Conservation (phyloP, 2,888 invertebrate genomes). For the Drosophila multiciliata region DNA sequence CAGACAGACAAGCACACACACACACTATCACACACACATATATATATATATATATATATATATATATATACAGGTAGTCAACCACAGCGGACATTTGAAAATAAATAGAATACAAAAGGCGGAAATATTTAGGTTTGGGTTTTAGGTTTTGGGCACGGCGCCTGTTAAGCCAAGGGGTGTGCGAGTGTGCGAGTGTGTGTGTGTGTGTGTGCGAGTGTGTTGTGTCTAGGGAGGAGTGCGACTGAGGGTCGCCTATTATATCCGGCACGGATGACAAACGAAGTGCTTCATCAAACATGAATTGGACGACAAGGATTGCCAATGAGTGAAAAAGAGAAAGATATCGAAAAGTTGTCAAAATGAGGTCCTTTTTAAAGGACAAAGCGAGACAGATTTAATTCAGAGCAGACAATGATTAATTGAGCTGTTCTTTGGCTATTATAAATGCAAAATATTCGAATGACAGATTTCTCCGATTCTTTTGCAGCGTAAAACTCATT, state of each 20-base stretch:
- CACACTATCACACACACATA: not conserved
- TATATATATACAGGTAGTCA: conserved; percentile 38
- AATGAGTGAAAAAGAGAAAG: not conserved
- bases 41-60: not conserved
- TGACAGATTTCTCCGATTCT: conserved; percentile 4
- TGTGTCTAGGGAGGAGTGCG: conserved; percentile 17
- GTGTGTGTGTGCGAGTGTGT: not conserved
- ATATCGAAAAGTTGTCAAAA: conserved; percentile 10
- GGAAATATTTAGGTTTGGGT: conserved; percentile 23
- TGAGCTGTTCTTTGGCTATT: conserved; percentile 61
- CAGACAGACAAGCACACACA: not conserved
- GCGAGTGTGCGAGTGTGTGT: not conserved
- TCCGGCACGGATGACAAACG: conserved; percentile 41
- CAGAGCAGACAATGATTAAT: conserved; percentile 74
- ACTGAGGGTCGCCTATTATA: conserved; percentile 48
- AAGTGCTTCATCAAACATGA: conserved; percentile 76
- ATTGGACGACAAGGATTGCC: conserved; percentile 39
- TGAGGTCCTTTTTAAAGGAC: conserved; percentile 34
- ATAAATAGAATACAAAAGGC: conserved; percentile 36
- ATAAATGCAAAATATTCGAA: conserved; percentile 49
- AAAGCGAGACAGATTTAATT: conserved; percentile 47
- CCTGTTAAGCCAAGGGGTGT: conserved; percentile 24
- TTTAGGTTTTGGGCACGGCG: conserved; percentile 38
- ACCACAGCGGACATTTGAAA: conserved; percentile 48
- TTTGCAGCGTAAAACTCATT: conserved; percentile 54